phyloP scores from a whole-genome alignment of 2,888 invertebrate genomes.

The Imbricaverruca yamaguchii region DNA sequence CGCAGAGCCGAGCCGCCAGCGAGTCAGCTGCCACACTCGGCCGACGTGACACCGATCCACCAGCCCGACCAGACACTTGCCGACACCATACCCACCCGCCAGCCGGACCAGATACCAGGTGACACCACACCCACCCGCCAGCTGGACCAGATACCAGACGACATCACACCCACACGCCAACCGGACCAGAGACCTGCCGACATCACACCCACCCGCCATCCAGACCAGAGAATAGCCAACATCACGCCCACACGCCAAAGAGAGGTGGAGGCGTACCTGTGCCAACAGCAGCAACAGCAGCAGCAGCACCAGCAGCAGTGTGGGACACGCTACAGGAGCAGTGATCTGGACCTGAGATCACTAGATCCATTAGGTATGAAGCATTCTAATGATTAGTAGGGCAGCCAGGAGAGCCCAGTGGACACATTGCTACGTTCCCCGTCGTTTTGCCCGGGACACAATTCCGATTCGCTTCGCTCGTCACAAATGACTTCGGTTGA shows the following conservation, averaged over 20 bases:
- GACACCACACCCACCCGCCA: not conserved
- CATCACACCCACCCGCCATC: not conserved
- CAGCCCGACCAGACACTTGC: constrained; percentile 4
- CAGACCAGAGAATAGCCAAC: constrained; percentile 15
- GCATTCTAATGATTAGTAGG: too few species aligned
- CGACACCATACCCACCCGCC: not conserved
- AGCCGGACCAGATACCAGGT: constrained; percentile 13
- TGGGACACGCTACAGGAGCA: constrained; percentile 3
- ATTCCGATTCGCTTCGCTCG: too few species aligned
- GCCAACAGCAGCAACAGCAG: constrained; percentile 28
- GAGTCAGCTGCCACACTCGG: not conserved
- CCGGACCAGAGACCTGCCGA: constrained; percentile 8
- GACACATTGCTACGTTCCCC: too few species aligned
- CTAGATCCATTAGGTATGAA: constrained; percentile 33
- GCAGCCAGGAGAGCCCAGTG: too few species aligned
- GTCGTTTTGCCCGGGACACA: too few species aligned
- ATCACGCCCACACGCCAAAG: not conserved
- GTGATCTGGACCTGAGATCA: constrained; percentile 32
- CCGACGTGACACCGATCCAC: not conserved
- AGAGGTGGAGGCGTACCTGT: constrained; percentile 25
- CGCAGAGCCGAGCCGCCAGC: not conserved
- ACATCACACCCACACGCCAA: not conserved
- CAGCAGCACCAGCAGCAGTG: constrained; percentile 24
- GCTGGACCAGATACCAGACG: not conserved
- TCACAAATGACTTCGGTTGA: too few species aligned